Base-by-base conservation (phyloP, 2,888 invertebrate genomes). In the Synanthedon vespiformis region DNA sequence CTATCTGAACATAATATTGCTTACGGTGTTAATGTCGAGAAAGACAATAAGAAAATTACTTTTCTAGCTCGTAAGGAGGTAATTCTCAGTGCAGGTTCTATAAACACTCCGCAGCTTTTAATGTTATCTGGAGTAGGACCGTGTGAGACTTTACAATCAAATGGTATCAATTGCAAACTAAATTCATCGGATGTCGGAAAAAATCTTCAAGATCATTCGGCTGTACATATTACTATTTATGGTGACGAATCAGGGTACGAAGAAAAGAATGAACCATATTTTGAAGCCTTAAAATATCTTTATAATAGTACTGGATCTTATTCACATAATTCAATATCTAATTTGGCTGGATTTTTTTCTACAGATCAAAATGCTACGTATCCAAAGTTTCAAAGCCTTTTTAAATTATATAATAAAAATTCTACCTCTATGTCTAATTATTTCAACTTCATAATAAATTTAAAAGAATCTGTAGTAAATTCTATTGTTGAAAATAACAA, bases 321-420 rank as follows among this genome's bases (percentile, higher is more conserved):
- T 55, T 80, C 85, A 1, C 75, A 80, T 50, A 75, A 72, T 3
- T 79, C 73, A 1, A 82, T 89, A n/a, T 80, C 89, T 51, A 93
- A 94, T 72, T 90, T 88, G 0, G 88, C 91, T 83, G 92, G 89
- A 1, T 92, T 92, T 63, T 56, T 78, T 71, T 64, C 82, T 75
- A 4, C 77, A 80, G 56, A 66, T 68, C 12, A 69, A 62, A 62
- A 70, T 64, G 55, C 77, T 59, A 61, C 55, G 0, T 67, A 65
- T 51, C 77, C 80, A 1, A 67, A 80, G 63, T 80, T 68, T 57
- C 68, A 80, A 62, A 68, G 56, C 14, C 73, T 73, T 58, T 27
- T 73, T 4, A 2, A 16, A 3, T 48, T 67, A 47, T 63, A 55
- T 60, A 62, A 14, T 58, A 84, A 65, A 72, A 89, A 62, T 63